These are phyloP conservation scores for Serinus canaria DNA, from an alignment of 2,113 vertebrate genomes.

Conservation along the genomic window DNA sequence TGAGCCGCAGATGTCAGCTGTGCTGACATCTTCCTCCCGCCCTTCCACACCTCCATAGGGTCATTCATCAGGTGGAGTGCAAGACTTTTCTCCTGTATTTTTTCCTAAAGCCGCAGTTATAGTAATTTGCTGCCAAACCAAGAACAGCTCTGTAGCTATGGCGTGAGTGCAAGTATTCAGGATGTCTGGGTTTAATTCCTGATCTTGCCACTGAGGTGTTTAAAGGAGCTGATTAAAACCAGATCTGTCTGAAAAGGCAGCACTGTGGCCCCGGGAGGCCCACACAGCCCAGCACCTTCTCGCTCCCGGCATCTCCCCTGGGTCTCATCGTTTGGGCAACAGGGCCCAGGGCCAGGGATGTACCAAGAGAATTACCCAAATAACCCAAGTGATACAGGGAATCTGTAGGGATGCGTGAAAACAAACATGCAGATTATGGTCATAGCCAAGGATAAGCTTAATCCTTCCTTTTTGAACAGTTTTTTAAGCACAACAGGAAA, in stretches of 20 bases:
- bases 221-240: neutral
- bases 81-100: neutral
- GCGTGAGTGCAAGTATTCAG: neutral
- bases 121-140: neutral
- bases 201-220: neutral
- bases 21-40: slow-evolving; percentile 20
- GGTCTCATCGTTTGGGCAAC: neutral
- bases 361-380: neutral
- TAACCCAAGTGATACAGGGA: neutral
- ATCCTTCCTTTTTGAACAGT: slow-evolving; percentile 4
- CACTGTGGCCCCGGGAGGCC: neutral
- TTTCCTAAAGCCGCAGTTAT: neutral
- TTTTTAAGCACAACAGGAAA: neutral
- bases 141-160: neutral
- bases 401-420: neutral
- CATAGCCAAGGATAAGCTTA: neutral
- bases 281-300: neutral
- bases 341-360: neutral
- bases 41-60: fast-evolving
- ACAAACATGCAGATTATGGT: neutral
- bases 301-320: neutral
- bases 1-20: neutral
- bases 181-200: neutral
- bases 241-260: neutral
- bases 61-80: neutral